phyloP scores from a whole-genome alignment of 2,888 invertebrate genomes.

The Caenorhabditis uteleia region DNA sequence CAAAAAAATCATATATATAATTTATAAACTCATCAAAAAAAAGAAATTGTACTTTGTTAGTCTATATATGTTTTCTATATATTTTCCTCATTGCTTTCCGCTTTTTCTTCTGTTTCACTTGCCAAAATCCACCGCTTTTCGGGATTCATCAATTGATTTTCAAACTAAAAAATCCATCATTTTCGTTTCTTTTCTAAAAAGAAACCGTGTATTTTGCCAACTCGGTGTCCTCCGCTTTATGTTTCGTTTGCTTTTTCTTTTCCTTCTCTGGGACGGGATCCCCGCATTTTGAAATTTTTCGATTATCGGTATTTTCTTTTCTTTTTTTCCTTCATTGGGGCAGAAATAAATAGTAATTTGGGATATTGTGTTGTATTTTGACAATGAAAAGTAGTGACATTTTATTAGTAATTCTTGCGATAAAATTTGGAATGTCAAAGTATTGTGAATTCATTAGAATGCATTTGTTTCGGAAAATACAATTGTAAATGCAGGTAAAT shows the following conservation, averaged over 20 bases:
- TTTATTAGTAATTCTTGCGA: no score
- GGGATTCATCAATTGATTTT: no score
- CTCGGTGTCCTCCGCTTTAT: constrained; percentile 16
- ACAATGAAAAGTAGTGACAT: no score
- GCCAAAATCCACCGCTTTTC: constrained; percentile 5
- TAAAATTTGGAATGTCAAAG: no score
- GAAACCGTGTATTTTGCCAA: constrained; percentile 9
- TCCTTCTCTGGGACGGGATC: constrained; percentile 31
- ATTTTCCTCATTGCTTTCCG: constrained; percentile 60
- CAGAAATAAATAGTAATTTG: not conserved
- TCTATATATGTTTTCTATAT: not conserved
- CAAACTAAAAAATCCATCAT: not conserved
- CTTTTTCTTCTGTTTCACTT: constrained; percentile 9
- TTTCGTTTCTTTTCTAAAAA: constrained; percentile 4
- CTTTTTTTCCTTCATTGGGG: not conserved
- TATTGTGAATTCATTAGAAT: no score
- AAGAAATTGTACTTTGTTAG: not conserved
- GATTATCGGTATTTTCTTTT: not conserved
- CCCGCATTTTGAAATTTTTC: constrained; percentile 18
- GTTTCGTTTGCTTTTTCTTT: constrained; percentile 6
- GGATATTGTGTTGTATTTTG: no score
- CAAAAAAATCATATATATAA: constrained; percentile 5
- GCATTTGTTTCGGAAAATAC: no score
- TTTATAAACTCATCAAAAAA: no score
- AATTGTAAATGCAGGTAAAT: no score